Percentiles rank a stretch among this genome's conserved stretches.
These are phyloP conservation scores for Trissolcus brochymenae DNA, from an alignment of 2,888 invertebrate species.

Conservation along the genomic window DNA sequence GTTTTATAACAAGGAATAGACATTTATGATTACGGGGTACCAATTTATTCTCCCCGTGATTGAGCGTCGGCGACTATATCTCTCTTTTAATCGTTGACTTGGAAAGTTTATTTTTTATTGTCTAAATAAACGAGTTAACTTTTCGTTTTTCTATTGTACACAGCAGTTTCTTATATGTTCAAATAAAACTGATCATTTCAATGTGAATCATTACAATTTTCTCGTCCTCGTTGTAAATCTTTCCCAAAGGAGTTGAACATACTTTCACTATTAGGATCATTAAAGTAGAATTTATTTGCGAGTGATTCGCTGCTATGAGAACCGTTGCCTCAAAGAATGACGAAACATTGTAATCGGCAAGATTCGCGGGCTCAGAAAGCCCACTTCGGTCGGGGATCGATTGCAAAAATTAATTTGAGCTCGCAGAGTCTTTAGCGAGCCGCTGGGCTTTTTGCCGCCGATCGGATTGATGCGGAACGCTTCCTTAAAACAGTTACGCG, in stretches of 20 bases:
- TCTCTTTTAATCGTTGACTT: background rate
- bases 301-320: too few species aligned
- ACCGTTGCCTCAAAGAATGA: background rate
- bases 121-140: background rate
- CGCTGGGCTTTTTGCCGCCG: constrained; percentile 38
- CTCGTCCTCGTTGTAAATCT: background rate
- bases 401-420: constrained; percentile 52
- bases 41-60: constrained; percentile 5
- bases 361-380: background rate
- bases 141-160: too few species aligned
- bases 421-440: constrained; percentile 35
- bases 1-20: constrained; percentile 7
- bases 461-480: constrained; percentile 39
- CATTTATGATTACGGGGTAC: background rate
- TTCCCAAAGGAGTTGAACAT: too few species aligned
- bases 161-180: too few species aligned
- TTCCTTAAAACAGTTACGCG: constrained; percentile 56
- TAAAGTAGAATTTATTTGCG: too few species aligned
- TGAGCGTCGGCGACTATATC: background rate
- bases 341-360: constrained; percentile 27
- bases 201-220: background rate
- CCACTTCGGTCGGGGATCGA: constrained; percentile 17
- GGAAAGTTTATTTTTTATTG: background rate
- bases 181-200: background rate
- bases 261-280: too few species aligned